Conservation (phyloP, 1,140 invertebrate species). For the Grapholita molesta region DNA sequence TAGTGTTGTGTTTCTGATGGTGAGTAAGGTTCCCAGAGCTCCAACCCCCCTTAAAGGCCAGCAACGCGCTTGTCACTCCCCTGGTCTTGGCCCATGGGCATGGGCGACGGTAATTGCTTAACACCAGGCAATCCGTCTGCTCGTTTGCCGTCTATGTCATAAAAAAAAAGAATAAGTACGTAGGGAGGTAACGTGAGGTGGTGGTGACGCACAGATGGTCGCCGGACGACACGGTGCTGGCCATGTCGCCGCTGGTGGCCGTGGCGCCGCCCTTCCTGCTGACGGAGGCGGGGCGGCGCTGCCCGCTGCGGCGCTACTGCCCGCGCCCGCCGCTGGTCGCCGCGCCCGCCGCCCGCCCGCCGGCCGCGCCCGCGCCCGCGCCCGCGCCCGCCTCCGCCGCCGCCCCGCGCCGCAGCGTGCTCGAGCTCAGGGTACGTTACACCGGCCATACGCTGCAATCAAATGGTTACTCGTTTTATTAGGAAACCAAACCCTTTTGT, state of each 20-base stretch:
- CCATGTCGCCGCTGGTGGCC: conserved; percentile 91
- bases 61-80: too few species aligned
- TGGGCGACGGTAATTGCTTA: too few species aligned
- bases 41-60: too few species aligned
- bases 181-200: not conserved
- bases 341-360: conserved; percentile 25
- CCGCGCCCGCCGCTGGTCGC: conserved; percentile 85
- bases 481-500: too few species aligned
- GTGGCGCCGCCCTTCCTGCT: conserved; percentile 93
- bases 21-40: too few species aligned
- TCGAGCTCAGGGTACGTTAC: conserved; percentile 27
- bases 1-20: too few species aligned
- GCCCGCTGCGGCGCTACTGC: conserved; percentile 87
- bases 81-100: too few species aligned
- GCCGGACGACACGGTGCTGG: conserved; percentile 79
- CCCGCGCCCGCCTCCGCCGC: conserved; percentile 78
- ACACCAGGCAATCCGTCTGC: too few species aligned
- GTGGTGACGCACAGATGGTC: conserved; percentile 50
- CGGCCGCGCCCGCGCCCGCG: conserved; percentile 53
- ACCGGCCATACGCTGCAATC: too few species aligned
- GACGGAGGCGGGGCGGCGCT: conserved; percentile 89
- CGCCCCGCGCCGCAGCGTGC: conserved; percentile 16
- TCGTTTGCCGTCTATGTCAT: too few species aligned
- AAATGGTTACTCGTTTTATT: too few species aligned
- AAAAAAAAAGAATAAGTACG: too few species aligned